Percentiles rank a stretch among this genome's conserved stretches.
phyloP scores from a whole-genome alignment of 2,888 invertebrate species.

The Matsumyia berberina region DNA sequence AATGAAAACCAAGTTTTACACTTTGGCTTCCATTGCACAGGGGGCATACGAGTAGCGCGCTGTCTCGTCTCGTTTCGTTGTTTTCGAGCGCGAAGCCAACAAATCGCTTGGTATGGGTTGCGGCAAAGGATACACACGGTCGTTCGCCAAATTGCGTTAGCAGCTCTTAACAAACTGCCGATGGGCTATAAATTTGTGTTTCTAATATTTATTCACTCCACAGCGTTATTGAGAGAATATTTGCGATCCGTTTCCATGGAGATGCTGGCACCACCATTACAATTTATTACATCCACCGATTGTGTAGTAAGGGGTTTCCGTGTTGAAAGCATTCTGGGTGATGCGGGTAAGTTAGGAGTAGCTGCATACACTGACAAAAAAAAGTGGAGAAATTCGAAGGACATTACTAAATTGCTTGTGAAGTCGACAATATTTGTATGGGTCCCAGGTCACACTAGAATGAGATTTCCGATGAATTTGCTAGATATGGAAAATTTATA shows the following conservation, averaged over 20 bases:
- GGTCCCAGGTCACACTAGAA: too few relatives aligned
- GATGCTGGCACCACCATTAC: constrained; percentile 33
- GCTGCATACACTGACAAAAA: constrained; percentile 50
- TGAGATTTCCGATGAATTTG: too few relatives aligned
- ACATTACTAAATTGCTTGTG: too few relatives aligned
- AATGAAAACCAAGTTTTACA: constrained; percentile 56
- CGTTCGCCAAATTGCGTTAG: constrained; percentile 54
- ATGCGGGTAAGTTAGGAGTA: constrained; percentile 51
- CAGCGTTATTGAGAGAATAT: constrained; percentile 64
- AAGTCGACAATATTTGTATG: too few relatives aligned
- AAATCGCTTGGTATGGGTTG: constrained; percentile 34
- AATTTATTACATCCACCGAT: constrained; percentile 41
- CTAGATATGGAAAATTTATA: too few relatives aligned
- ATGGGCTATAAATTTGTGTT: constrained; percentile 65
- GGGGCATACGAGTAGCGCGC: too few relatives aligned
- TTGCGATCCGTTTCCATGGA: constrained; percentile 52
- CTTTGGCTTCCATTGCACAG: constrained; percentile 24
- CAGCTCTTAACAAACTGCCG: constrained; percentile 67
- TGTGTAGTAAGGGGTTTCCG: background rate
- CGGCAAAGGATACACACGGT: constrained; percentile 52
- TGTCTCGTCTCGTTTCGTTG: background rate
- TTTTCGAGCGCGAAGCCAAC: constrained; percentile 37
- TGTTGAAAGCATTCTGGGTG: constrained; percentile 51
- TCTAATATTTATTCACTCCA: constrained; percentile 67
- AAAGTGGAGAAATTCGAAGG: background rate